Base-by-base conservation (phyloP, 2,888 invertebrate species). In the Epinotia ramella region DNA sequence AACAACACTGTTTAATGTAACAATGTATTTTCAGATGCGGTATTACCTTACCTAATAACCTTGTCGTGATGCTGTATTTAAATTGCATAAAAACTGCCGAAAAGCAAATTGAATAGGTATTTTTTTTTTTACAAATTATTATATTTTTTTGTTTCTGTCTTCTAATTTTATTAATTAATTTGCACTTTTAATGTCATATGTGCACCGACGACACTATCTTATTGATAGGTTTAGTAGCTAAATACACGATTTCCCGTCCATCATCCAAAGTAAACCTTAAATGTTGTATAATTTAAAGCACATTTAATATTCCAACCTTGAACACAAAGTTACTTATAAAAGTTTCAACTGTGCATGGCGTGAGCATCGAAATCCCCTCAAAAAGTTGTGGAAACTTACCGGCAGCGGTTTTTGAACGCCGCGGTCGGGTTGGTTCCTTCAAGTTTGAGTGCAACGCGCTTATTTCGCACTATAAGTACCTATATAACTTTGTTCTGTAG, bases 331-430 rank as follows among this genome's bases (percentile, higher is more conserved):
- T 76, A 57, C 72, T 76, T 72, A 71, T 46, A 73, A 68, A 75
- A 71, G 65, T 72, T 72, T 67, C 66, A 72, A 63, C 71, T 63
- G 66, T 24, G 65, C 70, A 65, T 66, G 63, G 70, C 65, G 46
- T 33, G 77, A 81, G 79, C 77, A 82, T 78, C 78, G 81, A 83
- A 85, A 85, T 81, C 82, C 83, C 81, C 83, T 83, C 81, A 83
- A 79, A 89, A 91, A 92, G 91, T 93, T 93, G 90, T 84, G 83
- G 84, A 81, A 89, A 89, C 90, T 90, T 89, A 89, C 84, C 85
- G 85, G 78, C 82, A 84, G 89, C 88, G 87, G 90, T 91, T 89
- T 87, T 85, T 81, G 86, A 88, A 84, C 87, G 86, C 83, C 83
- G 86, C 81, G 83, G 79, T 80, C 84, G 84, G 84, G 85, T 83